Conservation (phyloP, 2,888 invertebrate genomes). For the Apodemia hepburni region DNA sequence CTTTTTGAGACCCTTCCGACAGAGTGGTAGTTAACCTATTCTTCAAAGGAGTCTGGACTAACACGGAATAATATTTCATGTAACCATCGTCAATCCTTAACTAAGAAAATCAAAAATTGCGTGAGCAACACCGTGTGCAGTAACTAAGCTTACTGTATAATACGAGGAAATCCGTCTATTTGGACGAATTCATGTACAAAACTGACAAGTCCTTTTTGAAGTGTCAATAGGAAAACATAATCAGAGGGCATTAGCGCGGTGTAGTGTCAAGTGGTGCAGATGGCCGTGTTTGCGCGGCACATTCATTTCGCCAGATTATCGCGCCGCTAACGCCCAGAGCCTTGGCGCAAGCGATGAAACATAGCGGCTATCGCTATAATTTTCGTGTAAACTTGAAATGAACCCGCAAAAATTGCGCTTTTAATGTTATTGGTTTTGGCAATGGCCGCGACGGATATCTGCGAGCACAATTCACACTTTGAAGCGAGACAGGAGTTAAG, state of each 20-base stretch:
- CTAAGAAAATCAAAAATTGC: too few species aligned
- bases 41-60: too few species aligned
- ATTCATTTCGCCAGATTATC: slow-evolving; percentile 11
- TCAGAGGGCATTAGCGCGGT: not conserved
- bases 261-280: not conserved
- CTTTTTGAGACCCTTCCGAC: too few species aligned
- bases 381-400: slow-evolving; percentile 2
- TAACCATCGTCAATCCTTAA: too few species aligned
- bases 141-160: not conserved
- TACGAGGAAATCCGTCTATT: too few species aligned
- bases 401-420: slow-evolving; percentile 4
- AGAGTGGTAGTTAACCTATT: too few species aligned
- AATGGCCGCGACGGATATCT: not conserved
- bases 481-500: not conserved
- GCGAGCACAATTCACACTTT: slow-evolving; percentile 1
- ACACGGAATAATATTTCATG: too few species aligned
- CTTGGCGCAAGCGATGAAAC: not conserved
- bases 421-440: slow-evolving; percentile 21
- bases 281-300: not conserved
- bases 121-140: too few species aligned
- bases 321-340: not conserved
- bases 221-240: not conserved
- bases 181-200: too few species aligned
- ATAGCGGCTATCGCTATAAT: not conserved
- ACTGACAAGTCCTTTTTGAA: not conserved